phyloP scores from a whole-genome alignment of 1,140 invertebrate genomes.

The Lordiphosa stackelbergi region DNA sequence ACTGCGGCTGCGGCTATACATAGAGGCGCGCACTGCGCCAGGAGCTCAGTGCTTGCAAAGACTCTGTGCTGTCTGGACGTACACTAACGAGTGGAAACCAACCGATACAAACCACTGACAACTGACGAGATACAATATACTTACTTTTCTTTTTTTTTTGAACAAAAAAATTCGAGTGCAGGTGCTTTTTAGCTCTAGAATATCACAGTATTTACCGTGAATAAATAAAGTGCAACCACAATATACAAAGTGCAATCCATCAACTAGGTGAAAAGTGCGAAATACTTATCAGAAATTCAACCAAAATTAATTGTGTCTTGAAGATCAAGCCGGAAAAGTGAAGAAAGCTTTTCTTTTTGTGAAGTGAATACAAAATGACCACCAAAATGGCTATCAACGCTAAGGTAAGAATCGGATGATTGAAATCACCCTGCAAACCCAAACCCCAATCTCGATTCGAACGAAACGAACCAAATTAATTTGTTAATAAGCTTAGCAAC shows the following conservation, averaged over 20 bases:
- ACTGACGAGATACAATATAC: too few species aligned
- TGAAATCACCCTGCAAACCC: too few species aligned
- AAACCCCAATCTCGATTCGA: not conserved
- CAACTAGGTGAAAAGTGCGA: slow-evolving; percentile 6
- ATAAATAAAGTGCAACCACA: too few species aligned
- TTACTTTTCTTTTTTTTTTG: too few species aligned
- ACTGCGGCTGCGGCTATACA: slow-evolving; percentile 47
- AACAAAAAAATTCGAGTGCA: too few species aligned
- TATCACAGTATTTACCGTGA: too few species aligned
- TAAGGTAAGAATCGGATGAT: slow-evolving; percentile 53
- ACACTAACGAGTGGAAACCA: slow-evolving; percentile 18
- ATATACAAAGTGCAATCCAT: too few species aligned
- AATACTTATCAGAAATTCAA: too few species aligned
- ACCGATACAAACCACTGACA: slow-evolving; percentile 14
- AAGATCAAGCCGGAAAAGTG: slow-evolving; percentile 1
- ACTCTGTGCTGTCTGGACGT: slow-evolving; percentile 56
- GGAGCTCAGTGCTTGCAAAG: slow-evolving; percentile 65
- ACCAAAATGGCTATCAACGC: slow-evolving; percentile 74
- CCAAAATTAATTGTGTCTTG: too few species aligned
- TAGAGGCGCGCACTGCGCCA: slow-evolving; percentile 40
- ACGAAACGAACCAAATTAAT: slow-evolving; percentile 5
- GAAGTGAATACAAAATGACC: slow-evolving; percentile 42
- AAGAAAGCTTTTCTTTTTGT: not conserved
- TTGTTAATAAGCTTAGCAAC: slow-evolving; percentile 37
- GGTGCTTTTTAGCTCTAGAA: too few species aligned